These are phyloP conservation scores for Cyclophora punctaria DNA, from an alignment of 2,888 invertebrate genomes.

Conservation along the genomic window DNA sequence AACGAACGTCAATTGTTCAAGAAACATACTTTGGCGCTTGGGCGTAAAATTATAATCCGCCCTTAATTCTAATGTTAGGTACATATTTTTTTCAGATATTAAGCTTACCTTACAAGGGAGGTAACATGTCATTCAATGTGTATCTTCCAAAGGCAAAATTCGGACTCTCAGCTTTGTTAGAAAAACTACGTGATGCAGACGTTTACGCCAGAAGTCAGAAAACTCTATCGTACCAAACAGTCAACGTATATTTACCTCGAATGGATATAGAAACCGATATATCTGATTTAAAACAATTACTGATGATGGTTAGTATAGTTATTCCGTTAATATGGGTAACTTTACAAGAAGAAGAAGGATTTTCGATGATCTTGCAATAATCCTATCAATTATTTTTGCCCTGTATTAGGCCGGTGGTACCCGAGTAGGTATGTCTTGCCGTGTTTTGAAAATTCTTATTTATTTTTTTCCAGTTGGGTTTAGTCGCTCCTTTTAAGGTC, in stretches of 20 bases:
- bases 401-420: too few species aligned
- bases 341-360: too few species aligned
- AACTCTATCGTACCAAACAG: conserved; percentile 7
- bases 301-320: conserved; percentile 25
- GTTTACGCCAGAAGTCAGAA: conserved; percentile 10
- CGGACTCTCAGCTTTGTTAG: conserved; percentile 14
- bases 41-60: too few species aligned
- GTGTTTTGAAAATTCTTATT: too few species aligned
- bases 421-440: too few species aligned
- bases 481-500: conserved; percentile 21
- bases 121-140: conserved; percentile 23
- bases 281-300: conserved; percentile 20
- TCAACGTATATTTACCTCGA: conserved; percentile 27
- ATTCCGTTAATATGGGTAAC: too few species aligned
- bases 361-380: too few species aligned
- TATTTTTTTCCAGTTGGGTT: too few species aligned
- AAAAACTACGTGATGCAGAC: conserved; percentile 17
- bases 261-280: conserved; percentile 19
- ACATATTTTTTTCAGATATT: conserved; percentile 27
- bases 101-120: conserved; percentile 27
- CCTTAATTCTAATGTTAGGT: neutral
- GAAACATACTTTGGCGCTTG: too few species aligned
- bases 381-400: too few species aligned
- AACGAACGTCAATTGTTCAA: too few species aligned
- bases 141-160: conserved; percentile 25